phyloP scores from a whole-genome alignment of 2,888 invertebrate species.

The Limnephilus lunatus region DNA sequence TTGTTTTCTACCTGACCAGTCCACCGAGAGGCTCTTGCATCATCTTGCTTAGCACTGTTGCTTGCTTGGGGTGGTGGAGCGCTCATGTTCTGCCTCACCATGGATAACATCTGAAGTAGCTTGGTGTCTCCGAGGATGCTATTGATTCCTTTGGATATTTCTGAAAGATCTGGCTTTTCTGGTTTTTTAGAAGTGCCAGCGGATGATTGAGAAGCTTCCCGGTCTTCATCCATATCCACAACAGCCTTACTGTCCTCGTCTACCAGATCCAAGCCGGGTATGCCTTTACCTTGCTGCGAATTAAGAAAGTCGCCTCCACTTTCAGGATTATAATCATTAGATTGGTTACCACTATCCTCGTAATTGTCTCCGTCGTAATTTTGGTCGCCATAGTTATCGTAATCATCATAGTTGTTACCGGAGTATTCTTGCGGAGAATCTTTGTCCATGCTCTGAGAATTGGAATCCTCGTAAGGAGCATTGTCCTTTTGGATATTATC shows the following conservation, averaged over 20 bases:
- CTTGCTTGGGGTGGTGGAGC: not conserved
- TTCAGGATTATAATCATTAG: slow-evolving; percentile 71
- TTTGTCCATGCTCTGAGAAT: slow-evolving; percentile 70
- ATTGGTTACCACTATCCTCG: slow-evolving; percentile 66
- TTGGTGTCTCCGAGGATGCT: slow-evolving; percentile 81
- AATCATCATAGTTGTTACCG: slow-evolving; percentile 67
- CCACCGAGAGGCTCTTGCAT: not conserved
- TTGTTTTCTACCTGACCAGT: not conserved
- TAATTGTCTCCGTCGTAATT: slow-evolving; percentile 68
- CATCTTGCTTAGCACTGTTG: not conserved
- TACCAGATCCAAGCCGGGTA: slow-evolving; percentile 86
- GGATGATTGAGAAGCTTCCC: slow-evolving; percentile 54
- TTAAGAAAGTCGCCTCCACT: slow-evolving; percentile 47
- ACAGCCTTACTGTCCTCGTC: slow-evolving; percentile 69
- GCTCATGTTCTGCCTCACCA: slow-evolving; percentile 65
- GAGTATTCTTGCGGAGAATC: slow-evolving; percentile 63
- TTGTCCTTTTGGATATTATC: slow-evolving; percentile 10
- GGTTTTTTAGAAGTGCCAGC: slow-evolving; percentile 24
- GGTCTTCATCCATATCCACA: slow-evolving; percentile 71
- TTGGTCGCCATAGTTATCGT: slow-evolving; percentile 67
- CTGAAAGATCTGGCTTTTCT: slow-evolving; percentile 76
- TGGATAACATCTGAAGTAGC: slow-evolving; percentile 79
- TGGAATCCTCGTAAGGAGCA: slow-evolving; percentile 27
- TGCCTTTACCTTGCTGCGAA: slow-evolving; percentile 74
- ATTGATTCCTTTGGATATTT: slow-evolving; percentile 80